Evolutionary conservation across 2,797 vertebrate genomes (phyloP).

Genomic region (Rhadinocentrus ornatus): DNA sequence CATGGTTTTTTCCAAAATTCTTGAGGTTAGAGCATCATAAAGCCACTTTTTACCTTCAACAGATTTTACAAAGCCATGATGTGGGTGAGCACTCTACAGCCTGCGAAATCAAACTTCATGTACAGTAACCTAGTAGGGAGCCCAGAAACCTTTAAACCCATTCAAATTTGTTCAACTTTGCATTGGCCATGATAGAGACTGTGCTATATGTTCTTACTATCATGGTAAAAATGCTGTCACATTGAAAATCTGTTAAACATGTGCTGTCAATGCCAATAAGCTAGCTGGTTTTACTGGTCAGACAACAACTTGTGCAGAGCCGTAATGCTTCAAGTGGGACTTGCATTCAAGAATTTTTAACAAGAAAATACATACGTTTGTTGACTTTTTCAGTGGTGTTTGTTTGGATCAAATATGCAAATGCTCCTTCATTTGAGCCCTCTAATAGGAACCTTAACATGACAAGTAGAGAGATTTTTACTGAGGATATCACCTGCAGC

Average conservation of each 20-base stretch:
- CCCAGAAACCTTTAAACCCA: neutral
- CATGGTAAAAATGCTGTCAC: neutral
- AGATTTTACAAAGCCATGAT: too few species aligned
- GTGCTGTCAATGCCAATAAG: neutral
- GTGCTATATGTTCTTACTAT: neutral
- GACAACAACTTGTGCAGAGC: neutral
- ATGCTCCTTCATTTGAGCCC: constrained; percentile 51
- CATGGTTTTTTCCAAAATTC: neutral
- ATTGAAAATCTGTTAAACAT: neutral
- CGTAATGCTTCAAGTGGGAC: neutral
- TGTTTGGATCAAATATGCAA: constrained; percentile 50
- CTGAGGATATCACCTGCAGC: constrained; percentile 72
- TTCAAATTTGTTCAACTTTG: neutral
- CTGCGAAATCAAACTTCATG: neutral
- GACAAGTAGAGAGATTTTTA: constrained; percentile 72
- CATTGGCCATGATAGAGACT: neutral
- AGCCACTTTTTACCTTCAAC: too few species aligned
- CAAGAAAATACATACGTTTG: neutral
- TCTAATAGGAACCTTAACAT: constrained; percentile 64
- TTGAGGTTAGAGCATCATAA: too few species aligned
- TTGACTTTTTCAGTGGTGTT: neutral
- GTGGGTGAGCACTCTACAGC: too few species aligned
- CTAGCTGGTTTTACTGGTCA: neutral
- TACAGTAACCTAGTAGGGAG: neutral
- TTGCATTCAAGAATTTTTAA: neutral